Percentiles rank a stretch among this genome's conserved stretches.
These are phyloP conservation scores for Sesamia nonagrioides DNA, from an alignment of 1,140 invertebrate genomes.

Conservation along the genomic window DNA sequence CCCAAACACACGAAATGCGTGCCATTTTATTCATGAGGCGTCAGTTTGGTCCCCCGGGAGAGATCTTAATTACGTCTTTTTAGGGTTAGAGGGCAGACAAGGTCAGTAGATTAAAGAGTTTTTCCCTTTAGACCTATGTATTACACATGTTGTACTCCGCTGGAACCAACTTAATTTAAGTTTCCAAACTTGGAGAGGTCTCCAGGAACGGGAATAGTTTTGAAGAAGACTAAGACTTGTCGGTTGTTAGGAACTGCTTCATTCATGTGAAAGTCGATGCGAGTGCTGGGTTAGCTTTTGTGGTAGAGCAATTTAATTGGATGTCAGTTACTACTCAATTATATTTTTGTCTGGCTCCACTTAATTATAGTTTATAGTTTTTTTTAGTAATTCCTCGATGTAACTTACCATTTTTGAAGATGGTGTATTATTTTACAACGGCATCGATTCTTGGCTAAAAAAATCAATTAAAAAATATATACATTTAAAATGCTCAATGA, in stretches of 20 bases:
- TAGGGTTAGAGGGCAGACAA: slow-evolving; percentile 10
- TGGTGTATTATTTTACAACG: too few species aligned
- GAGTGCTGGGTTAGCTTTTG: neutral
- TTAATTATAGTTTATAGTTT: too few species aligned
- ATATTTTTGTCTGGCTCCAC: too few species aligned
- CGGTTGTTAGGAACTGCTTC: neutral
- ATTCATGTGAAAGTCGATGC: slow-evolving; percentile 6
- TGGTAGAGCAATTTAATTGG: neutral
- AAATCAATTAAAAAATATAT: too few species aligned
- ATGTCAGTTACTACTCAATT: neutral
- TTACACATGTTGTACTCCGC: neutral
- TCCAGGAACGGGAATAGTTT: slow-evolving; percentile 7
- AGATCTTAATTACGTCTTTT: slow-evolving; percentile 30
- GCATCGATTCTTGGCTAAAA: too few species aligned
- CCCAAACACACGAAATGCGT: slow-evolving; percentile 9
- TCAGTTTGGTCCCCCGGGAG: neutral
- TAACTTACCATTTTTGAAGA: too few species aligned
- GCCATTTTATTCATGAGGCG: slow-evolving; percentile 17
- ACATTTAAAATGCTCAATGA: too few species aligned
- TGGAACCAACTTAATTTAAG: slow-evolving; percentile 27
- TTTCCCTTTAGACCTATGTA: slow-evolving; percentile 25
- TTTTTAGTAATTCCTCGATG: too few species aligned
- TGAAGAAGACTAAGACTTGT: neutral
- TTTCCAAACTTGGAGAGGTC: slow-evolving; percentile 4
- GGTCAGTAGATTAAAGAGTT: slow-evolving; percentile 6